These are phyloP conservation scores for Pocota personata DNA, from an alignment of 2,888 invertebrate species.

Conservation along the genomic window DNA sequence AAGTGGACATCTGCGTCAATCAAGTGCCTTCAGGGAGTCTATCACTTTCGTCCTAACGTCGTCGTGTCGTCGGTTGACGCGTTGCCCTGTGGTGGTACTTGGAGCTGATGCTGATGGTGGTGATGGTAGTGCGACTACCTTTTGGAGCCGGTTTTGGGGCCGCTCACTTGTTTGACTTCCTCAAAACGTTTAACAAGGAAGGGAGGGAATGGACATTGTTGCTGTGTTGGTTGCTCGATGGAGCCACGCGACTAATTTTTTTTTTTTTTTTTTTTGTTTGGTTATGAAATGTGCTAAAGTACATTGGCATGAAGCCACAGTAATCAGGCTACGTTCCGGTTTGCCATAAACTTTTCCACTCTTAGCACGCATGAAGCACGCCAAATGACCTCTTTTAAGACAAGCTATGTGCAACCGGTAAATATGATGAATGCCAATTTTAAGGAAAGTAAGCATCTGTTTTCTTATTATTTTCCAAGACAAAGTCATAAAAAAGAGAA, in stretches of 20 bases:
- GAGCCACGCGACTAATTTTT: slow-evolving; percentile 65
- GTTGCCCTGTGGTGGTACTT: slow-evolving; percentile 13
- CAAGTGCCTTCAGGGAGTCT: slow-evolving; percentile 69
- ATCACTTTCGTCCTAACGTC: slow-evolving; percentile 70
- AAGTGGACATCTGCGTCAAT: slow-evolving; percentile 72
- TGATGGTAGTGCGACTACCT: slow-evolving; percentile 44
- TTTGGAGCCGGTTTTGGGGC: slow-evolving; percentile 64
- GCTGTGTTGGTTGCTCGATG: slow-evolving; percentile 23
- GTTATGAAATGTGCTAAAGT: slow-evolving; percentile 41
- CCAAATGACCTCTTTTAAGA: slow-evolving; percentile 62
- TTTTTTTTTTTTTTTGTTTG: slow-evolving; percentile 17
- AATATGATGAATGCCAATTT: slow-evolving; percentile 61
- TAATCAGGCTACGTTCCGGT: slow-evolving; percentile 38
- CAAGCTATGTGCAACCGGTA: slow-evolving; percentile 37
- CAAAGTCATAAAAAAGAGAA: slow-evolving; percentile 30
- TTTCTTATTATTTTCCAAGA: slow-evolving; percentile 14
- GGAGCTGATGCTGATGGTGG: slow-evolving; percentile 8
- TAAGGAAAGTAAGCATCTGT: slow-evolving; percentile 59
- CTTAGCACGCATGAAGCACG: slow-evolving; percentile 53
- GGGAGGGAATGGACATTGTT: background rate
- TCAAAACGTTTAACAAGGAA: slow-evolving; percentile 8
- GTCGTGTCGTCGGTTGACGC: slow-evolving; percentile 12
- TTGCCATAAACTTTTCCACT: slow-evolving; percentile 38
- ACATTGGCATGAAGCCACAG: slow-evolving; percentile 50
- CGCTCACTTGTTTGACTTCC: slow-evolving; percentile 67